These are phyloP conservation scores for Mimas tiliae DNA, from an alignment of 2,888 invertebrate genomes.

Conservation along the genomic window DNA sequence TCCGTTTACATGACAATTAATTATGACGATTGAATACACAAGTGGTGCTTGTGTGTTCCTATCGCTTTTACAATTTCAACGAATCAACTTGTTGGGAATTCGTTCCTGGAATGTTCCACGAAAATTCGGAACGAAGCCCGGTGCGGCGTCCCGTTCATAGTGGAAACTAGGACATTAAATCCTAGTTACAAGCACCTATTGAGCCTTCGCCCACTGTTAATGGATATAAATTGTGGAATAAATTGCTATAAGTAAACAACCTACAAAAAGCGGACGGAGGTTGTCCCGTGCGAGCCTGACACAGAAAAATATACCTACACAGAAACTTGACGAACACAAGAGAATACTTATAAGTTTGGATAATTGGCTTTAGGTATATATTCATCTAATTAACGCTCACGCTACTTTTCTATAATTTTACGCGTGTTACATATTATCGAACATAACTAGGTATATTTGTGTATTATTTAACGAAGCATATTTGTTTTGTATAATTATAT, in stretches of 20 bases:
- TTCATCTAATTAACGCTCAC: slow-evolving; percentile 26
- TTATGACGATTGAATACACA: slow-evolving; percentile 22
- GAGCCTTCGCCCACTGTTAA: slow-evolving; percentile 64
- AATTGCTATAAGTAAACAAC: slow-evolving; percentile 60
- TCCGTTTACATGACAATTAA: slow-evolving; percentile 27
- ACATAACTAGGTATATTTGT: neutral
- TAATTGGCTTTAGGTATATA: slow-evolving; percentile 49
- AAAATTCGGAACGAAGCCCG: slow-evolving; percentile 53
- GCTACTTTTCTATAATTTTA: slow-evolving; percentile 16
- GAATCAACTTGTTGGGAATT: slow-evolving; percentile 72
- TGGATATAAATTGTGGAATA: slow-evolving; percentile 69
- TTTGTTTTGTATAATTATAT: no score
- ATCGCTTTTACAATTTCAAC: slow-evolving; percentile 24
- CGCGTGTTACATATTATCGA: neutral
- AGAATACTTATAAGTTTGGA: slow-evolving; percentile 52
- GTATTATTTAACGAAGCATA: neutral
- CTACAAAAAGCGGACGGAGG: slow-evolving; percentile 31
- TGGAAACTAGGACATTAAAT: slow-evolving; percentile 77
- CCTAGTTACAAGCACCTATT: slow-evolving; percentile 70
- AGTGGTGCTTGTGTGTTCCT: slow-evolving; percentile 9
- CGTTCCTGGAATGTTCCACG: slow-evolving; percentile 71
- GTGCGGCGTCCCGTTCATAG: slow-evolving; percentile 34
- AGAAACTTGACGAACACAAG: slow-evolving; percentile 29
- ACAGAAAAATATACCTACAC: slow-evolving; percentile 16
- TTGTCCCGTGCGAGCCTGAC: slow-evolving; percentile 10